phyloP scores from a whole-genome alignment of 2,888 invertebrate genomes.

The Acrobasis consociella region DNA sequence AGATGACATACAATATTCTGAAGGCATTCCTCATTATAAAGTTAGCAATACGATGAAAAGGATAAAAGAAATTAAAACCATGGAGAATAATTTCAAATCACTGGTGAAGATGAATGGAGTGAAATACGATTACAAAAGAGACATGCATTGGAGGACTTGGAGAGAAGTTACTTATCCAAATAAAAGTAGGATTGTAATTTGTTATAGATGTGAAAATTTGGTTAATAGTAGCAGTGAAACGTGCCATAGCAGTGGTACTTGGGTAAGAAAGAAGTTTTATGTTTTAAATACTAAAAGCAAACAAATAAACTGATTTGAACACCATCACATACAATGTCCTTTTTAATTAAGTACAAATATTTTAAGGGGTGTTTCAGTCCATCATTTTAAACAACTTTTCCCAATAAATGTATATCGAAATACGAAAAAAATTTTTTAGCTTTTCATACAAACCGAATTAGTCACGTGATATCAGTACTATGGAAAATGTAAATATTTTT shows the following conservation, averaged over 20 bases:
- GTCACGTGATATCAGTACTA: too few relatives aligned
- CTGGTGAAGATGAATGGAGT: conserved; percentile 52
- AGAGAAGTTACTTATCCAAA: conserved; percentile 41
- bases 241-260: conserved; percentile 48
- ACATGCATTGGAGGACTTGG: conserved; percentile 63
- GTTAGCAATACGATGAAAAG: conserved; percentile 27
- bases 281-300: not conserved
- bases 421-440: too few relatives aligned
- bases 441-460: too few relatives aligned
- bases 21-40: conserved; percentile 47
- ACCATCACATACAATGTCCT: too few relatives aligned
- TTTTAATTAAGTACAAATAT: too few relatives aligned
- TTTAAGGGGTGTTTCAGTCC: too few relatives aligned
- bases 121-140: conserved; percentile 57
- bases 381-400: too few relatives aligned
- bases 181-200: conserved; percentile 40
- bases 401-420: too few relatives aligned
- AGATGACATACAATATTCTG: conserved; percentile 41
- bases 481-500: too few relatives aligned
- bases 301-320: too few relatives aligned
- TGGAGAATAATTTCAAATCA: conserved; percentile 50
- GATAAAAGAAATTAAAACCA: conserved; percentile 31
- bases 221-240: conserved; percentile 37
- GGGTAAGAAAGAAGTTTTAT: conserved; percentile 46
- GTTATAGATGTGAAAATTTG: conserved; percentile 52